These are phyloP conservation scores for Dolichallabes microphthalmus DNA, from an alignment of 2,113 vertebrate genomes.

Conservation along the genomic window DNA sequence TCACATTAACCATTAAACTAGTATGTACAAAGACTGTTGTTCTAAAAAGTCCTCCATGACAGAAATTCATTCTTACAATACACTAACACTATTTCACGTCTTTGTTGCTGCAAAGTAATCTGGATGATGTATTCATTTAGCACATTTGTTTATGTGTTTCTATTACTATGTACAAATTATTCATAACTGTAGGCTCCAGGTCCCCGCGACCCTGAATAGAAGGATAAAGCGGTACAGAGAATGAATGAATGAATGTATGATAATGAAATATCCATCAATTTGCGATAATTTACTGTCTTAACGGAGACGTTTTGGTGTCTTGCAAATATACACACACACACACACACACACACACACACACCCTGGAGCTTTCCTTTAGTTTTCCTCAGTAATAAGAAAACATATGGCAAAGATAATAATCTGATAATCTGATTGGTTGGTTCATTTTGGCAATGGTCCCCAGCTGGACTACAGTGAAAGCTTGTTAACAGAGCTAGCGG, in stretches of 20 bases:
- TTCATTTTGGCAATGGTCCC: background rate
- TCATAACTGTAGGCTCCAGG: too few species aligned
- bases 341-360: background rate
- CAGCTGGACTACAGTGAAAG: too few species aligned
- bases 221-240: too few species aligned
- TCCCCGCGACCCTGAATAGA: too few species aligned
- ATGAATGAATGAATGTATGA: too few species aligned
- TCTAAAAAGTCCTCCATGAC: background rate
- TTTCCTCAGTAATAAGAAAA: background rate
- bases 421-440: background rate
- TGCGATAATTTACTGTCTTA: background rate
- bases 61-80: background rate
- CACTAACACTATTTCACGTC: background rate
- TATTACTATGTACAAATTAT: background rate
- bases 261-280: background rate
- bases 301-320: background rate
- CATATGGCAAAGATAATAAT: background rate
- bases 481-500: too few species aligned
- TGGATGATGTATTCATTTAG: slow-evolving; percentile 22
- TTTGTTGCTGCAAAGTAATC: background rate
- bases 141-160: background rate
- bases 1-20: background rate
- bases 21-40: background rate
- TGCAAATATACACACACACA: background rate
- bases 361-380: too few species aligned